Evolutionary conservation across 2,113 vertebrate genomes (phyloP).

Genomic region (Muscicapa adusta): DNA sequence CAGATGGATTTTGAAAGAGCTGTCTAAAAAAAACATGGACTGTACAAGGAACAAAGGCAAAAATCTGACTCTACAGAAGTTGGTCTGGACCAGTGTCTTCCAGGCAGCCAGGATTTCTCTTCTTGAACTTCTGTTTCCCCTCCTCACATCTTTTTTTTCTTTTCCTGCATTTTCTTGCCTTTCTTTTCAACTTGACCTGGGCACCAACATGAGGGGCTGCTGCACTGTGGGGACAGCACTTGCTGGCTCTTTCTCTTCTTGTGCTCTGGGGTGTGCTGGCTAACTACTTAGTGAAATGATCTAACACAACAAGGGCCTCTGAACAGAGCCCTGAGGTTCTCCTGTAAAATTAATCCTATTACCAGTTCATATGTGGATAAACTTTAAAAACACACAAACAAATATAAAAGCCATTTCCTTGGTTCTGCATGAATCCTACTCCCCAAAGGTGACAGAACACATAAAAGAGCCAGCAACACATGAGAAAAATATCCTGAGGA

Average conservation of each 20-base stretch:
- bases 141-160: not conserved
- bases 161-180: not conserved
- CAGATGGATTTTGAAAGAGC: not conserved
- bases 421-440: not conserved
- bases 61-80: not conserved
- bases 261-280: not conserved
- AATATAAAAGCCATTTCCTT: constrained; percentile 8
- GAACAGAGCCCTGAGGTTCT: not conserved
- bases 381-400: not conserved
- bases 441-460: not conserved
- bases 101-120: not conserved
- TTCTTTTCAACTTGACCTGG: not conserved
- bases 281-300: not conserved
- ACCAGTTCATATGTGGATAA: not conserved
- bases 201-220: not conserved
- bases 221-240: rapidly evolving
- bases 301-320: not conserved
- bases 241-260: not conserved
- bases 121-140: not conserved
- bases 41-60: not conserved
- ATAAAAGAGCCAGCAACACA: not conserved
- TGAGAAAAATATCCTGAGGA: not conserved
- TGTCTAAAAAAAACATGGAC: not conserved
- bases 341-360: not conserved
- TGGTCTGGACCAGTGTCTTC: not conserved